phyloP scores from a whole-genome alignment of 2,888 invertebrate species.

The Sarcophaga carnaria region DNA sequence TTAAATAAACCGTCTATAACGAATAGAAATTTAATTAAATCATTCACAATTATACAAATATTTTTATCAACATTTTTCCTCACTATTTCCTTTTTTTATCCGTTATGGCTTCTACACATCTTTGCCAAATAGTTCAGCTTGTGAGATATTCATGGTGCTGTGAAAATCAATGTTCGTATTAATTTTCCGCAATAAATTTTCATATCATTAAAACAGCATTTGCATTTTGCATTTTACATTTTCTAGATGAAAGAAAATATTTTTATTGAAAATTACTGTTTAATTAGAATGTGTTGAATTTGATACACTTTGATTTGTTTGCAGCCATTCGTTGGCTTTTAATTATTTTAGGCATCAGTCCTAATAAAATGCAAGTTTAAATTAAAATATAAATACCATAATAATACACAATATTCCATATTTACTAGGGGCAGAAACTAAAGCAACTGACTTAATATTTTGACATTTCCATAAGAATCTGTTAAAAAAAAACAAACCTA shows the following conservation, averaged over 20 bases:
- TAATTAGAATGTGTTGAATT: conserved; percentile 44
- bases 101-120: not conserved
- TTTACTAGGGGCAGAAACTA: no score
- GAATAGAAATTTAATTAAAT: conserved; percentile 76
- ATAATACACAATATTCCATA: no score
- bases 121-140: conserved; percentile 37
- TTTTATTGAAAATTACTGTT: conserved; percentile 6
- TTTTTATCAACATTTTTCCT: conserved; percentile 34
- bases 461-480: no score
- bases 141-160: conserved; percentile 60
- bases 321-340: not conserved
- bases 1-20: conserved; percentile 75
- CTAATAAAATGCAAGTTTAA: no score
- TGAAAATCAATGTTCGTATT: conserved; percentile 66
- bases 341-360: no score
- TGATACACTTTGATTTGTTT: not conserved
- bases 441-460: no score
- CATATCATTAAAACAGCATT: conserved; percentile 54
- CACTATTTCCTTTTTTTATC: conserved; percentile 17
- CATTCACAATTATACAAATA: conserved; percentile 66
- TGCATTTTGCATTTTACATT: conserved; percentile 16
- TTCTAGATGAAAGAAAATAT: not conserved
- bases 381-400: no score
- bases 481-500: no score
- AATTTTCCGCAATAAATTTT: conserved; percentile 61